phyloP scores from a whole-genome alignment of 2,113 vertebrate species.

The Cephalopterus ornatus region DNA sequence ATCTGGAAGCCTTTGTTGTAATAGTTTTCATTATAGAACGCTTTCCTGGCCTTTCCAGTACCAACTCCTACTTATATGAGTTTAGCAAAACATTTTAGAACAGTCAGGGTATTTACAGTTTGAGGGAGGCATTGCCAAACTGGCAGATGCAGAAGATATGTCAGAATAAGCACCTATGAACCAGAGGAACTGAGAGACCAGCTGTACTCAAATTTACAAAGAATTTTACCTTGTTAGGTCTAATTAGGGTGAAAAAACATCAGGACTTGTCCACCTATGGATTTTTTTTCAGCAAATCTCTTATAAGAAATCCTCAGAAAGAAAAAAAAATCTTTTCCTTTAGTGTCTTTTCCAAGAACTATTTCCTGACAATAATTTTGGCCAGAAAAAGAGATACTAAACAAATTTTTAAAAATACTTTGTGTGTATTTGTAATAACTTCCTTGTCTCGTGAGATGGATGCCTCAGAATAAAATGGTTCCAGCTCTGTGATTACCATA shows the following conservation, averaged over 20 bases:
- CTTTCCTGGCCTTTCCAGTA: neutral
- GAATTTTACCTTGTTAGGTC: neutral
- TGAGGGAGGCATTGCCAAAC: neutral
- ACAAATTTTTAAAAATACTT: neutral
- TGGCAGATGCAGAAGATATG: neutral
- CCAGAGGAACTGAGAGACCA: neutral
- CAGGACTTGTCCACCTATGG: neutral
- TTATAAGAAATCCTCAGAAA: neutral
- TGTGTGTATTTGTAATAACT: neutral
- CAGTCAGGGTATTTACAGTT: neutral
- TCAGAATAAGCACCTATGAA: neutral
- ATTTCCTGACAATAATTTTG: neutral
- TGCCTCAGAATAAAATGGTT: neutral
- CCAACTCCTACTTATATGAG: neutral
- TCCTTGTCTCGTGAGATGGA: neutral
- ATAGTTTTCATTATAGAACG: neutral
- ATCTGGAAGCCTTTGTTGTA: neutral
- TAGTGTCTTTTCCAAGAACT: neutral
- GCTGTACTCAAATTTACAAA: neutral
- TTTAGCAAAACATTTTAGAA: neutral
- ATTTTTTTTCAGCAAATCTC: neutral
- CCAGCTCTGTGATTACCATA: neutral
- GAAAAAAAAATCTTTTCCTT: neutral
- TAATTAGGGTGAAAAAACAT: neutral
- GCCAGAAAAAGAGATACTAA: neutral